Conservation (phyloP, 2,888 invertebrate genomes). For the Cyaniris semiargus region DNA sequence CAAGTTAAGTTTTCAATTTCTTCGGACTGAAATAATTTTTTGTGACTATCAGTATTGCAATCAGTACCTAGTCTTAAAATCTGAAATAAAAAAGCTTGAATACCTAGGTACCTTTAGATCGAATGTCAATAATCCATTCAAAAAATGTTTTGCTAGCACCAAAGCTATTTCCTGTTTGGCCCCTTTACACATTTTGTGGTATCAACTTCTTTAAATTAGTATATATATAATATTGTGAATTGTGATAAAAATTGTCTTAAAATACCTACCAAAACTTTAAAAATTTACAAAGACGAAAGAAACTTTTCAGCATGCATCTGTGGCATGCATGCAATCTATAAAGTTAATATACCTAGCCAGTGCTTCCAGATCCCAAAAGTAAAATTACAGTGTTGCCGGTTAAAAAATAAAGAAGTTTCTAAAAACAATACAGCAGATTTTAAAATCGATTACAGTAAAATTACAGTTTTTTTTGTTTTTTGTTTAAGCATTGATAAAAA, state of each 20-base stretch:
- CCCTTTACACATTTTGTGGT: not conserved
- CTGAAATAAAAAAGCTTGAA: not conserved
- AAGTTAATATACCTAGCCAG: too few relatives aligned
- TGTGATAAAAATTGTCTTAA: not conserved
- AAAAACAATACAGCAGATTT: too few relatives aligned
- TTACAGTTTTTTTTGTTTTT: too few relatives aligned
- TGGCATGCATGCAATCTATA: too few relatives aligned
- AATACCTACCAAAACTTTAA: not conserved
- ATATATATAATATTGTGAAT: not conserved
- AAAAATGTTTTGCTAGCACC: slow-evolving; percentile 1
- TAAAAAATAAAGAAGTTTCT: too few relatives aligned
- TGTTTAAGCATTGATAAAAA: too few relatives aligned
- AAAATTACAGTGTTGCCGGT: too few relatives aligned
- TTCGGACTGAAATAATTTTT: slow-evolving; percentile 51
- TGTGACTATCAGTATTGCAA: not conserved
- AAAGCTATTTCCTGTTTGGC: not conserved
- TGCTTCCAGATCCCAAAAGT: too few relatives aligned
- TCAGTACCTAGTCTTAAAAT: too few relatives aligned
- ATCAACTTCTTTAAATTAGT: not conserved
- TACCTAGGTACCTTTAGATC: slow-evolving; percentile 32
- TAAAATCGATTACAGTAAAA: too few relatives aligned
- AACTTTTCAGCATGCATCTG: too few relatives aligned
- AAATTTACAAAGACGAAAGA: too few relatives aligned
- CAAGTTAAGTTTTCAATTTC: slow-evolving; percentile 60
- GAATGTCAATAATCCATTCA: slow-evolving; percentile 25